Base-by-base conservation (phyloP, 2,113 vertebrate genomes). In the Corythoichthys haematopterus region DNA sequence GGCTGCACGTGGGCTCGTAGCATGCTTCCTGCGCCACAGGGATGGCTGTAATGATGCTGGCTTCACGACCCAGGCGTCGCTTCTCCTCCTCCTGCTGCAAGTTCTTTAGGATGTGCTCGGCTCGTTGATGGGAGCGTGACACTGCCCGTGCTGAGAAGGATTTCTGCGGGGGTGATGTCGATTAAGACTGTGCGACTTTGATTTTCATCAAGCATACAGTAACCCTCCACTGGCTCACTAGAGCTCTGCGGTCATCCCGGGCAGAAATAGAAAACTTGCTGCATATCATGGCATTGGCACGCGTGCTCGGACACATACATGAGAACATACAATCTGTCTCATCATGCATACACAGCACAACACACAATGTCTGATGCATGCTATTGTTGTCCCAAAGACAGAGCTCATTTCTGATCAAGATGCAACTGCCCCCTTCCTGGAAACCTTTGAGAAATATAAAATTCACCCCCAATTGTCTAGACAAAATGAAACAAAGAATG, bases 31-130 rank as follows among this genome's bases (percentile, higher is more conserved):
- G 97, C 20, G 95, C 95, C 84, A 98, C 94, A 1, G 97, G 95
- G 69, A 98, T 98, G 83, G 97, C 96, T 0, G 96, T 98, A 85
- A 99, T 98, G 63, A 99, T 94, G 84, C 96, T 99, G 77, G 97
- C 97, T 89, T 99, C 97, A 3, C 97, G 88, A 40, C 97, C 97
- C 63, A 99, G 89, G 0, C 97, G 93, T 13, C 97, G 93, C 86
- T 97, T 98, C 85, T 98, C 97, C 50, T 99, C 97, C 73, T 99
- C 96, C 75, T 99, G 97, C 78, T 99, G 97, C 85, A 99, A 90
- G 86, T 98, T 99, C 90, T 97, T 99, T 78, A 99, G 91, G 86
- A 99, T 99, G 74, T 99, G 97, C 79, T 99, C 97, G 0, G 97
- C 97, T 57, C 97, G 90, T 84, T 99, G 97, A 85, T 99, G 97